A percentile compares a stretch with the other conserved stretches of the same genome.
phyloP scores from a whole-genome alignment of 2,113 vertebrate genomes.

The Myotis yumanensis region DNA sequence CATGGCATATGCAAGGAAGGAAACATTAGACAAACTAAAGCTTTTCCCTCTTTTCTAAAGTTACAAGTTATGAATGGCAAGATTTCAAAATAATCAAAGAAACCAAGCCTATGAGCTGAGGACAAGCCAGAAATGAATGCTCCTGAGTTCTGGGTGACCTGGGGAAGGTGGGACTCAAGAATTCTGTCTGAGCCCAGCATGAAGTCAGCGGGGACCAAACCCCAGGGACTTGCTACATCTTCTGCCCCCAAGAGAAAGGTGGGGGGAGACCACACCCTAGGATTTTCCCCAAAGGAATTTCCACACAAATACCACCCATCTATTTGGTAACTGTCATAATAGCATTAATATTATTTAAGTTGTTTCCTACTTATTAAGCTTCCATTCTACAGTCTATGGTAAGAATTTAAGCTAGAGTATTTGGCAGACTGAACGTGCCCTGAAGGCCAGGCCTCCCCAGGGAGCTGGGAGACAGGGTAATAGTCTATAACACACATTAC shows the following conservation, averaged over 20 bases:
- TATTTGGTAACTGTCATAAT: background rate
- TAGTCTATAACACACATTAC: background rate
- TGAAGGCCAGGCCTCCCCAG: background rate
- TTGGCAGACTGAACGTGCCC: background rate
- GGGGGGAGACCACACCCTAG: background rate
- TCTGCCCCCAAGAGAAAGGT: background rate
- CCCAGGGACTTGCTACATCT: too few relatives aligned
- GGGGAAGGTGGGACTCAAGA: background rate
- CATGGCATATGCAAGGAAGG: background rate
- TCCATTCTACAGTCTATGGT: background rate
- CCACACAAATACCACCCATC: background rate
- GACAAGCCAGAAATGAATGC: background rate
- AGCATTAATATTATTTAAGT: background rate
- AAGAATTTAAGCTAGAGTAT: background rate
- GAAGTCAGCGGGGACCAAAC: background rate
- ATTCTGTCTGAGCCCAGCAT: background rate
- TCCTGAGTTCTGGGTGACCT: background rate
- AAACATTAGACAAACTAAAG: background rate
- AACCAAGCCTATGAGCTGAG: background rate
- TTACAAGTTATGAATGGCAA: constrained; percentile 6
- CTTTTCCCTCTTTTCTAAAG: background rate
- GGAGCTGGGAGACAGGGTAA: background rate
- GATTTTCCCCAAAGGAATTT: background rate
- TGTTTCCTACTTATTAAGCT: background rate
- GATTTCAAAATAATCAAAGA: constrained; percentile 49